phyloP scores from a whole-genome alignment of 2,888 invertebrate genomes.

The Rhagonycha lutea region DNA sequence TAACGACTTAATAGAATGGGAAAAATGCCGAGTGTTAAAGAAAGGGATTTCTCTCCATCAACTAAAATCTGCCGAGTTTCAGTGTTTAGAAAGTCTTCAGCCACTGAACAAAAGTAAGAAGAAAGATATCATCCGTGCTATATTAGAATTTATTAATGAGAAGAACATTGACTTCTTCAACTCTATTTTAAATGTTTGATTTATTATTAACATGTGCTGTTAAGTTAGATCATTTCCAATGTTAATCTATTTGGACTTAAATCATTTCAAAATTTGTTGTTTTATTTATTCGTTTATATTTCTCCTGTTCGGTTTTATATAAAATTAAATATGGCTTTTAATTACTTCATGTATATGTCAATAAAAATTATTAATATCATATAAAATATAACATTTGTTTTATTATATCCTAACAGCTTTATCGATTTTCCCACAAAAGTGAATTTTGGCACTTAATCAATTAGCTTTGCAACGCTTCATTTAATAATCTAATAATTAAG shows the following conservation, averaged over 20 bases:
- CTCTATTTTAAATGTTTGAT: neutral
- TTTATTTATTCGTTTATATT: neutral
- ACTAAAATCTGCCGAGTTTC: too few species aligned
- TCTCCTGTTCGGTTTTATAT: neutral
- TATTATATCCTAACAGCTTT: too few species aligned
- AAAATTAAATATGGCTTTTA: neutral
- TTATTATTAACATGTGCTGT: neutral
- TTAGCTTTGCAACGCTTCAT: too few species aligned
- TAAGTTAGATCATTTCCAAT: neutral
- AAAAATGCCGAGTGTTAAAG: too few species aligned
- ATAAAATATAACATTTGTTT: neutral
- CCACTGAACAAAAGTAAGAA: neutral
- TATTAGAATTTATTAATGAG: neutral
- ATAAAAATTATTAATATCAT: neutral
- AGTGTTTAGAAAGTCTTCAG: too few species aligned
- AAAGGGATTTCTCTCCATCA: too few species aligned
- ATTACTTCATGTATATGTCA: neutral
- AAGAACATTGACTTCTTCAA: neutral
- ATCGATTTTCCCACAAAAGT: too few species aligned
- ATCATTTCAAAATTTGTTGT: neutral
- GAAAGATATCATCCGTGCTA: neutral
- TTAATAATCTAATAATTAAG: too few species aligned
- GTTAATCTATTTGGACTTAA: too few species aligned
- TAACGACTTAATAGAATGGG: too few species aligned
- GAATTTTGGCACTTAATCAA: too few species aligned